A percentile compares a stretch with the other conserved stretches of the same genome.
Conservation (phyloP, 2,797 vertebrate species). For the Sparidentex hasta region DNA sequence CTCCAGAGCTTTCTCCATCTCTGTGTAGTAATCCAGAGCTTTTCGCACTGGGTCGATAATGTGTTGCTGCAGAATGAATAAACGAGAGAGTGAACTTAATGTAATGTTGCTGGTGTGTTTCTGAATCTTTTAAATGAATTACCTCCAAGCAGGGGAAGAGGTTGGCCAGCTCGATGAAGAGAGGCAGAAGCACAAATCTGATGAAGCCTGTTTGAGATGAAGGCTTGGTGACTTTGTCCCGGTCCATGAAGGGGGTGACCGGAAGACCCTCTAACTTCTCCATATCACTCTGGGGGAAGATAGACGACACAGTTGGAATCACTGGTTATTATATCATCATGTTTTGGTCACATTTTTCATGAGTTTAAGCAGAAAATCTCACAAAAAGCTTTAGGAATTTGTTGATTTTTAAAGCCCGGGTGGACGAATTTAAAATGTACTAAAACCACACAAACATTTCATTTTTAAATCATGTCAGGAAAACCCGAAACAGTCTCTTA, state of each 20-base stretch:
- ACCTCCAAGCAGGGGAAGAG: conserved; percentile 88
- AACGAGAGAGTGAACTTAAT: background rate
- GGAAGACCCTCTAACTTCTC: conserved; percentile 89
- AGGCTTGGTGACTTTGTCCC: conserved; percentile 88
- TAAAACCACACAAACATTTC: background rate
- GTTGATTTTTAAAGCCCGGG: too few species aligned
- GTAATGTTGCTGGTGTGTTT: background rate
- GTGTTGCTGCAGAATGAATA: conserved; percentile 79
- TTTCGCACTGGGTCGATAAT: conserved; percentile 87
- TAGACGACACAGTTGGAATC: background rate
- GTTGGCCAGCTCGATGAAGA: conserved; percentile 87
- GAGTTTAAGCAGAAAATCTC: too few species aligned
- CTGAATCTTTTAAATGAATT: background rate
- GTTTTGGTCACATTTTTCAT: too few species aligned
- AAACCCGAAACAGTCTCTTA: background rate
- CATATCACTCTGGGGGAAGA: conserved; percentile 83
- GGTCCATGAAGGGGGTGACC: conserved; percentile 88
- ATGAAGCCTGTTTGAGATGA: conserved; percentile 89
- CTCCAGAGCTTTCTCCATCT: conserved; percentile 88
- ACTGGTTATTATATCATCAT: background rate
- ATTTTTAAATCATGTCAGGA: background rate
- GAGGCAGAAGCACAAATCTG: conserved; percentile 86
- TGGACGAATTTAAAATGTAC: background rate
- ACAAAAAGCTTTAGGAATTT: too few species aligned
- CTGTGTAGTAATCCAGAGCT: conserved; percentile 88